Evolutionary conservation across 2,797 vertebrate species (phyloP), one percentile per base, ranked within the genome.

Genomic region (Avahi laniger): DNA sequence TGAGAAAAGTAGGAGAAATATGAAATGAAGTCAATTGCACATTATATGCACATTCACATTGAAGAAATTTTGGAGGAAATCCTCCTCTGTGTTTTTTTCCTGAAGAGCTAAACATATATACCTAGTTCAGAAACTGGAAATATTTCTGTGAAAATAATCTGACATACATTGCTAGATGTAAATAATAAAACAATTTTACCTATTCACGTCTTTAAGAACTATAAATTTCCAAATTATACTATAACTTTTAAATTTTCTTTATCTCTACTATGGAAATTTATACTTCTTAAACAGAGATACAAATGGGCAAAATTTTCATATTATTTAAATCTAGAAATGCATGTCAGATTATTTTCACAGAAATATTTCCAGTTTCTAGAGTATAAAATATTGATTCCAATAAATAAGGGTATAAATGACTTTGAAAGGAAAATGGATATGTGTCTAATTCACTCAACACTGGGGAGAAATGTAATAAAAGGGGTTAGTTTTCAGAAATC

Each of bases 401-500:
- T 89, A 96, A 93, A 52, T 63, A 43, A 75, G 17, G 9, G 17
- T 63, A 67, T 70, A 94, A 86, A 69, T 90, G 46, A 67, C 69
- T 41, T 69, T 48, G 93, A 52, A 83, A 57, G n/a, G 13, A 82
- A 89, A 95, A 63, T 46, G 10, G 81, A 4, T 92, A 8, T 80
- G 46, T 7, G 72, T 59, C 11, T 87, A 41, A 79, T 93, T 94
- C 35, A 79, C 41, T 97, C n/a, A 85, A 28, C 9, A 48, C 5
- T 41, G n/a, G 43, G 38, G 26, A 84, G 9, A 87, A 93, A 59
- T 67, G 14, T 70, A 85, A 78, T 86, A 57, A 70, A 79, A 93
- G 13, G 33, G 24, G 26, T 93, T 91, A 11, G 14, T 91, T 89
- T 86, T 91, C 57, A 89, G 35, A 94, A 95, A 87, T 72, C 50